phyloP scores from a whole-genome alignment of 2,113 vertebrate species.

The Illadopsis cleaveri region DNA sequence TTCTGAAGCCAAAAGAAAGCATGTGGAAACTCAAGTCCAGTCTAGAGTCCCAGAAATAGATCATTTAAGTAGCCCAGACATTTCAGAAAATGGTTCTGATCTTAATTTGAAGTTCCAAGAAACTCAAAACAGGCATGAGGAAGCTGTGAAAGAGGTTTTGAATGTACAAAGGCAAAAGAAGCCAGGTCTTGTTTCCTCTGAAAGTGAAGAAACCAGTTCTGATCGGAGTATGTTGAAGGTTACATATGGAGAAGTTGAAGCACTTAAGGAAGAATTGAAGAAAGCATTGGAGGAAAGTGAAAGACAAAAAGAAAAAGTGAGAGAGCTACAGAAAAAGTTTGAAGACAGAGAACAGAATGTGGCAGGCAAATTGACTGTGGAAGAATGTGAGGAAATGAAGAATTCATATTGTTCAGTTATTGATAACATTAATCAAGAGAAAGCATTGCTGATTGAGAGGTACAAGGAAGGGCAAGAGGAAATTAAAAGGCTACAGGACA shows the following conservation, averaged over 20 bases:
- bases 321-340: conserved; percentile 80
- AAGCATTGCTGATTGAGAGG: conserved; percentile 78
- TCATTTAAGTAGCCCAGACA: conserved; percentile 60
- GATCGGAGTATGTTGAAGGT: conserved; percentile 56
- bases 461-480: conserved; percentile 91
- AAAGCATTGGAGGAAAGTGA: conserved; percentile 75
- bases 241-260: conserved; percentile 75
- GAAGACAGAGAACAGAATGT: conserved; percentile 64
- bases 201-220: conserved; percentile 52
- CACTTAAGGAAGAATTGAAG: conserved; percentile 79
- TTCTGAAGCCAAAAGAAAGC: conserved; percentile 78
- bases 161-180: conserved; percentile 74
- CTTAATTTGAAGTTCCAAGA: conserved; percentile 83
- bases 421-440: conserved; percentile 83
- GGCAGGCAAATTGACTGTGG: conserved; percentile 39
- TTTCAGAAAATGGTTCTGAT: conserved; percentile 83
- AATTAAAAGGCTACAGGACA: conserved; percentile 86
- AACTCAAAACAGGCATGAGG: conserved; percentile 81
- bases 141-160: conserved; percentile 80
- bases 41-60: conserved; percentile 41
- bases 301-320: conserved; percentile 74
- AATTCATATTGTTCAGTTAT: conserved; percentile 76
- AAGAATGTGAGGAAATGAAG: conserved; percentile 80
- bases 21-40: conserved; percentile 77
- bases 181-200: conserved; percentile 43